Percentiles rank a stretch among this genome's conserved stretches.
Evolutionary conservation across 2,113 vertebrate species (phyloP).

Genomic region (Terrapene triunguis): DNA sequence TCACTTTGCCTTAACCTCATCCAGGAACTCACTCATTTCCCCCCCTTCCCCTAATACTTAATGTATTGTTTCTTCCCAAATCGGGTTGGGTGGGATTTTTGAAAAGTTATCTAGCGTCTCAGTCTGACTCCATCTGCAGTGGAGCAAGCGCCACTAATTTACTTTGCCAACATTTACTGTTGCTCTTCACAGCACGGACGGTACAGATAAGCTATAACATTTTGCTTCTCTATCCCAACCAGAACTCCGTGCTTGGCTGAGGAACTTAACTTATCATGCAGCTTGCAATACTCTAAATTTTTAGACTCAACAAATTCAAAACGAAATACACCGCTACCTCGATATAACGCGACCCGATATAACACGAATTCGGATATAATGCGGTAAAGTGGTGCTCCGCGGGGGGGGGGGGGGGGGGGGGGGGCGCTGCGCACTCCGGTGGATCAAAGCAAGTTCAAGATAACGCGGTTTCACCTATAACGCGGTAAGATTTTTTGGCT

Average conservation of each 20-base stretch:
- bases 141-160: slow-evolving; percentile 4
- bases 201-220: neutral
- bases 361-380: too few species aligned
- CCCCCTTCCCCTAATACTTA: neutral
- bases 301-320: neutral
- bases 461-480: too few species aligned
- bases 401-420: too few species aligned
- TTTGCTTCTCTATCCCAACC: neutral
- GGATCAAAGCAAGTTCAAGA: too few species aligned
- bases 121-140: neutral
- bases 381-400: too few species aligned
- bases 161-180: neutral
- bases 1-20: neutral
- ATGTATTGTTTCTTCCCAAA: neutral
- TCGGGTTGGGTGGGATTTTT: neutral
- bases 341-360: too few species aligned
- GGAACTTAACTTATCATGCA: neutral
- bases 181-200: neutral
- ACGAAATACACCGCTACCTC: neutral
- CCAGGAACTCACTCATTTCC: neutral
- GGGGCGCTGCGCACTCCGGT: too few species aligned
- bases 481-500: too few species aligned
- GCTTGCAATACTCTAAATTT: neutral
- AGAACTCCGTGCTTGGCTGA: neutral
- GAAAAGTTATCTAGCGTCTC: neutral